Evolutionary conservation across 2,888 invertebrate genomes (phyloP).

Genomic region (Teleiodes luculella): DNA sequence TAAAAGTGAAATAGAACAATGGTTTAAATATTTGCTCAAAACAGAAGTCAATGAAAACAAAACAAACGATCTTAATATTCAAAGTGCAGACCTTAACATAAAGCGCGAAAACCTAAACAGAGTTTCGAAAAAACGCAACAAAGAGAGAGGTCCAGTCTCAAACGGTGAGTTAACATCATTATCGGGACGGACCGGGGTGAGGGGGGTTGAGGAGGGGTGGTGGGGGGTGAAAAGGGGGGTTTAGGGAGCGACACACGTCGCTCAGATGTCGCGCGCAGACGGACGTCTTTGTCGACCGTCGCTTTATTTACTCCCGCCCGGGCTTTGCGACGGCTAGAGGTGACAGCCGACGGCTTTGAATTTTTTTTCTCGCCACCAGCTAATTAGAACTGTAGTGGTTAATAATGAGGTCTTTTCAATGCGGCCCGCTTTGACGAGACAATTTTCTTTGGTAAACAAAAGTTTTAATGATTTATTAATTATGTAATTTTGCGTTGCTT

Average conservation of each 20-base stretch:
- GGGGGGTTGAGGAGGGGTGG: constrained; percentile 23
- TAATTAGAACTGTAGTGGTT: constrained; percentile 42
- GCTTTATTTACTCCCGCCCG: constrained; percentile 68
- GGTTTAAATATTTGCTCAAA: too few relatives aligned
- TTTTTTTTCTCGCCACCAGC: constrained; percentile 40
- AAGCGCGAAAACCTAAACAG: constrained; percentile 20
- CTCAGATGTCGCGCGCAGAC: constrained; percentile 76
- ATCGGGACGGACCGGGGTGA: constrained; percentile 50
- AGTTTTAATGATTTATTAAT: not conserved
- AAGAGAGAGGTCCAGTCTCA: constrained; percentile 56
- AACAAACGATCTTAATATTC: constrained; percentile 2
- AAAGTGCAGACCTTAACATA: not conserved
- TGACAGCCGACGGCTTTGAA: constrained; percentile 44
- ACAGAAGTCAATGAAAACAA: not conserved
- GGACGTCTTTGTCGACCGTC: constrained; percentile 76
- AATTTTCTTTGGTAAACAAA: constrained; percentile 9
- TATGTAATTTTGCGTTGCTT: not conserved
- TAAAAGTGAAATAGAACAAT: too few relatives aligned
- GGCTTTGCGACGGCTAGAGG: constrained; percentile 59
- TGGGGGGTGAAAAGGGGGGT: constrained; percentile 29
- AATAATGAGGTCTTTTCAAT: constrained; percentile 18
- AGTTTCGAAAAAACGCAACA: constrained; percentile 71
- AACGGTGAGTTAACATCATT: constrained; percentile 76
- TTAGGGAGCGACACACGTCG: constrained; percentile 69
- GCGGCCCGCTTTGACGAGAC: not conserved